A percentile compares a stretch with the other conserved stretches of the same genome.
phyloP scores from a whole-genome alignment of 2,113 vertebrate genomes.

The Thomomys bottae region DNA sequence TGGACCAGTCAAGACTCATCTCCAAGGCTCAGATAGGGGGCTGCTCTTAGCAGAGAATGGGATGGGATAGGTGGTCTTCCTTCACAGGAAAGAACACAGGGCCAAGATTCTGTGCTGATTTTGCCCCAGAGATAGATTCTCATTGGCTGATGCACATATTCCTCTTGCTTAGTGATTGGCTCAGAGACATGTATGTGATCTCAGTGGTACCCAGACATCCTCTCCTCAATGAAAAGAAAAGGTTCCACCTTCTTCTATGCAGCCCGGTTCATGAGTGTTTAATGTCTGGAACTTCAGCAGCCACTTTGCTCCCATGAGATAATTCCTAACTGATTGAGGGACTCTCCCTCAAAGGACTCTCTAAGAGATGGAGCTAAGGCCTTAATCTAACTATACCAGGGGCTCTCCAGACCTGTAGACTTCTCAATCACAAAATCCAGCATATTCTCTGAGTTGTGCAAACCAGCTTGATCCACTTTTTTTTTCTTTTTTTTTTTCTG shows the following conservation, averaged over 20 bases:
- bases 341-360: neutral
- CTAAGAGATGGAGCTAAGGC: neutral
- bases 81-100: neutral
- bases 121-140: neutral
- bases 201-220: neutral
- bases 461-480: neutral
- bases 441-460: neutral
- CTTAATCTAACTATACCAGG: neutral
- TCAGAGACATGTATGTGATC: neutral
- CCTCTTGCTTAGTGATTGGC: neutral
- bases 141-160: neutral
- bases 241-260: neutral
- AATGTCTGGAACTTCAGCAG: neutral
- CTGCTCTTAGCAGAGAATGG: neutral
- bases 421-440: neutral
- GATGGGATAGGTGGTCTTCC: neutral
- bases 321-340: neutral
- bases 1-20: conserved; percentile 7
- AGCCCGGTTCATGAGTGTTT: neutral
- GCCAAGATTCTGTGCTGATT: neutral
- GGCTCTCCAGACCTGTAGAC: neutral
- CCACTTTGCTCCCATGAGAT: neutral
- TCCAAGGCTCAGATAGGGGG: neutral
- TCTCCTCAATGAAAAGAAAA: neutral
- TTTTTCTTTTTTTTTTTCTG: too few species aligned